Base-by-base conservation (phyloP, 2,888 invertebrate genomes). In the Oscheius myriophilus region DNA sequence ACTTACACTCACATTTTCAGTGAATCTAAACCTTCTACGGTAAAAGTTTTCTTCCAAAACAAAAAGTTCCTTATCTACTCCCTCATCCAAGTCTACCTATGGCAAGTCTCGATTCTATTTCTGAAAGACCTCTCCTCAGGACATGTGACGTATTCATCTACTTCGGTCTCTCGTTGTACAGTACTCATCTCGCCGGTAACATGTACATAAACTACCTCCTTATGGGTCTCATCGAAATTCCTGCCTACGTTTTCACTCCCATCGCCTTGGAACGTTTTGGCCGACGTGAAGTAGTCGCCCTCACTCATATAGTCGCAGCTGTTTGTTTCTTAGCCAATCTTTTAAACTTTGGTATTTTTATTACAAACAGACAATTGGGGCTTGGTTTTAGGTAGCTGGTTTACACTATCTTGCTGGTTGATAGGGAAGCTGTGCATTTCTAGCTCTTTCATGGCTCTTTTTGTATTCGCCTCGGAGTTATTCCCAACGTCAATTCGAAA, bases 121-220 rank as follows among this genome's bases (percentile, higher is more conserved):
- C 33, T 26, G 9, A 25, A 54, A 25, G 12, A 25, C 21, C 54
- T 11, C 33, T 23, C 43, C 69, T 43, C 69, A 78, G 77, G 81
- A 76, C 76, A 16, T 70, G 71, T n/a, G 79, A 79, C 62, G 74
- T 71, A 3, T 79, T 84, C 67, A 79, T 82, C 66, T 85, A 84
- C 69, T 85, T 82, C 69, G 85, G 83, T 7, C 68, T 85, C 45
- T 78, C 82, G 7, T 69, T 84, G 41, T 84, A 80, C 69, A 77
- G 77, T 23, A 82, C 78, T 11, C 70, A 81, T 23, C 66, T 84
- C 12, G 80, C 79, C 23, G 84, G 84, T 9, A 80, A 84, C 63
- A 67, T 74, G 11, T 84, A 82, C 59, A 57, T 81, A 25, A 84
- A 84, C 67, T 84, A 81, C 61, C 52, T 79, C 11, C 69, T 82